Evolutionary conservation across 2,797 vertebrate species (phyloP).

Genomic region (Carapus acus): DNA sequence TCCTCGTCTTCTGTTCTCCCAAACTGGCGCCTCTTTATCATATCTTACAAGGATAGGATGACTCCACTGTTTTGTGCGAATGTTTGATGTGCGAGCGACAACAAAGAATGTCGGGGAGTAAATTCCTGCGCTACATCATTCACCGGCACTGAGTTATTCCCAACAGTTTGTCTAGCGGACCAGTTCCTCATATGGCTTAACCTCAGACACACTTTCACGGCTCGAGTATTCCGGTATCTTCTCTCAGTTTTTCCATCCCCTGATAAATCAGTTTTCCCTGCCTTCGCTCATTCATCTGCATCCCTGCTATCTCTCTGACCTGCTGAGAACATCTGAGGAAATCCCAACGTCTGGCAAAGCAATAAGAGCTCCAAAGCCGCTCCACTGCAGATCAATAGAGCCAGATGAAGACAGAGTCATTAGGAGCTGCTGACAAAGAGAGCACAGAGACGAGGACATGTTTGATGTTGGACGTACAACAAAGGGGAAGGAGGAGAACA

Average conservation of each 20-base stretch:
- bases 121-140: slow-evolving; percentile 27
- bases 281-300: too few species aligned
- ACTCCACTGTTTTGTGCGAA: slow-evolving; percentile 47
- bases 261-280: too few species aligned
- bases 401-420: slow-evolving; percentile 54
- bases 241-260: too few species aligned
- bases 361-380: slow-evolving; percentile 27
- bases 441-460: slow-evolving; percentile 32
- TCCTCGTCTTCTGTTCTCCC: slow-evolving; percentile 48
- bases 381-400: slow-evolving; percentile 45
- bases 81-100: slow-evolving; percentile 55
- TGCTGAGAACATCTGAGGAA: too few species aligned
- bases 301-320: too few species aligned
- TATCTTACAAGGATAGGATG: slow-evolving; percentile 57
- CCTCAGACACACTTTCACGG: too few species aligned
- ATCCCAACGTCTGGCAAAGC: too few species aligned
- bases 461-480: slow-evolving; percentile 53
- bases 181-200: too few species aligned
- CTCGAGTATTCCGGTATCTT: too few species aligned
- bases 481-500: slow-evolving; percentile 4
- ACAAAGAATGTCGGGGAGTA: slow-evolving; percentile 37
- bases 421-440: slow-evolving; percentile 57
- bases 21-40: slow-evolving; percentile 59
- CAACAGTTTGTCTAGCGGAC: too few species aligned
- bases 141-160: too few species aligned